Base-by-base conservation (phyloP, 2,113 vertebrate genomes). In the Rhizomys pruinosus region DNA sequence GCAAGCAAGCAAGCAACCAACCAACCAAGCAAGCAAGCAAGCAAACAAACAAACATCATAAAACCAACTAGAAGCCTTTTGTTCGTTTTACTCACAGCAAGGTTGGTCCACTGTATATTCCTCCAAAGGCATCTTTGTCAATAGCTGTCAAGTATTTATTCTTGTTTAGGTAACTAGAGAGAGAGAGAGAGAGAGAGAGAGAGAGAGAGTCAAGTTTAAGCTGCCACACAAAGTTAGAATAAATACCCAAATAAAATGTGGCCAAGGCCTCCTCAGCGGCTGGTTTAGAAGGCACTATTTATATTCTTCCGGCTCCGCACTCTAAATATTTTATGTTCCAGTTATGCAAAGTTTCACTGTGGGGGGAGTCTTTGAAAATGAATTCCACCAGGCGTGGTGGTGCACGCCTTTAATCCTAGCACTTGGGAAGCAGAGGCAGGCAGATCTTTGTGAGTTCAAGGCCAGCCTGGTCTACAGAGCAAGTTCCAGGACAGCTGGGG, bases 151-250 rank as follows among this genome's bases (percentile, higher is more conserved):
- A 97, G 90, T 98, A 97, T 89, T 98, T 99, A 95, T 99, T 99
- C 98, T 99, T 99, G 97, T 99, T 99, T 77, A 99, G 98, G 96
- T 99, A 99, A 66, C 99, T 99, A 97, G 79, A 96, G 63, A 95
- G 92, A 92, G 7, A 9, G 6, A 27, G 37, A 90, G 59, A 76
- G 6, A 44, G 9, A 61, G 4, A 5, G 15, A n/a, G 44, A 82
- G 61, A 92, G 10, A 90, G 47, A 61, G 27, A 64, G 80, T 92
- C 34, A 29, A 87, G 10, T 34, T 89, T 66, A 93, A 89, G n/a
- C n/a, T 52, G 39, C 84, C 64, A 79, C 13, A 84, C 2, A 59
- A 66, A 82, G 59, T 91, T 44, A 61, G 69, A 68, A 57, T 17
- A 86, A 89, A 69, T 69, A 64, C 27, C 25, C 69, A 90, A 93